These are phyloP conservation scores for Nothocercus julius DNA, from an alignment of 2,113 vertebrate species.

Conservation along the genomic window DNA sequence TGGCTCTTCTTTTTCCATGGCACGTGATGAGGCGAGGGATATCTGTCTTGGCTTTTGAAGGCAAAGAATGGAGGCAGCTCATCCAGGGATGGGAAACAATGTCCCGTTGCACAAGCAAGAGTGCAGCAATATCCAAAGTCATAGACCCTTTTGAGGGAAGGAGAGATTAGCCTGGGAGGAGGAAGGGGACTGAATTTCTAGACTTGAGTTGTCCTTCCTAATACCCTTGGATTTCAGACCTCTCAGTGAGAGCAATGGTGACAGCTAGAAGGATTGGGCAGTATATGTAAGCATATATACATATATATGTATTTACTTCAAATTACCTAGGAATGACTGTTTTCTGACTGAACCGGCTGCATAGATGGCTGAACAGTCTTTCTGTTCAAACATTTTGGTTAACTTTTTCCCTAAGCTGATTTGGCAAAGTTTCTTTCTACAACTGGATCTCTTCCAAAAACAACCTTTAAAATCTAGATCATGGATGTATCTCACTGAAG, in stretches of 20 bases:
- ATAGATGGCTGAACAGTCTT: conserved; percentile 51
- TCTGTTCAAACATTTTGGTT: conserved; percentile 54
- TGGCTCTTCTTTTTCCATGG: not conserved
- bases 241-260: not conserved
- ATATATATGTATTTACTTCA: conserved; percentile 27
- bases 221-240: not conserved
- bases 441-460: conserved; percentile 58
- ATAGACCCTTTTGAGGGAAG: accelerated
- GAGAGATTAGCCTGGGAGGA: not conserved
- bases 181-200: not conserved
- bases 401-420: conserved; percentile 44
- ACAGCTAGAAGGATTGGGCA: not conserved
- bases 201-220: not conserved
- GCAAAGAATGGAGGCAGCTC: not conserved
- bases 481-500: conserved; percentile 7
- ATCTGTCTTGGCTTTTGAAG: not conserved
- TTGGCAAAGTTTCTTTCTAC: conserved; percentile 43
- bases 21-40: not conserved
- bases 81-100: not conserved
- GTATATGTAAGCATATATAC: not conserved
- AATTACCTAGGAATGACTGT: conserved; percentile 45
- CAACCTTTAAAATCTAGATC: conserved; percentile 47
- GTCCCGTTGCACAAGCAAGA: not conserved
- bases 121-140: not conserved
- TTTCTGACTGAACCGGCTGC: conserved; percentile 44